Percentiles rank a stretch among this genome's conserved stretches.
phyloP scores from a whole-genome alignment of 2,113 vertebrate species.

The Hypanus sabinus region DNA sequence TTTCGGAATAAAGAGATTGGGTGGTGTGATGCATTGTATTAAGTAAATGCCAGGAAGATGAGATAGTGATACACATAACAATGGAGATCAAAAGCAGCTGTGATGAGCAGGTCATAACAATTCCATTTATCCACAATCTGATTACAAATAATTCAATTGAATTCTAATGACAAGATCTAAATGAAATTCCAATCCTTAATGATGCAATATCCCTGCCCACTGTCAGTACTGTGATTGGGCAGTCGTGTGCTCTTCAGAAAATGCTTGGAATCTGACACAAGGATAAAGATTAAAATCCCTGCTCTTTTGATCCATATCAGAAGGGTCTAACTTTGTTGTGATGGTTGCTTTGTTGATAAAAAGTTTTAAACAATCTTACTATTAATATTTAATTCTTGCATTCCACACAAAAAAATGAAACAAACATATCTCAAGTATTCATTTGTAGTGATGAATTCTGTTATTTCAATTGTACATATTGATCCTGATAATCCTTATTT shows the following conservation, averaged over 20 bases:
- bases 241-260: not conserved
- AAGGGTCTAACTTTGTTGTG: not conserved
- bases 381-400: not conserved
- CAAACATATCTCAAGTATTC: not conserved
- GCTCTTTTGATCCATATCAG: not conserved
- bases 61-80: not conserved
- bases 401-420: not conserved
- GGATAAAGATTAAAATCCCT: not conserved
- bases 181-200: not conserved
- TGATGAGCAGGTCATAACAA: not conserved
- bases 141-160: not conserved
- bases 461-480: not conserved
- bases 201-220: not conserved
- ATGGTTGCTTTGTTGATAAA: not conserved
- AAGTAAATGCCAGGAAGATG: not conserved
- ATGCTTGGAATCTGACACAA: not conserved
- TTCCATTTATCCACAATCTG: conserved; percentile 10
- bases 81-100: conserved; percentile 6
- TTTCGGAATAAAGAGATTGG: not conserved
- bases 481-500: not conserved
- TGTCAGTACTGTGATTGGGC: not conserved
- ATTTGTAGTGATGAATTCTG: not conserved
- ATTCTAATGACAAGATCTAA: conserved; percentile 8
- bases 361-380: not conserved
- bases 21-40: not conserved